These are phyloP conservation scores for Pipistrellus pipistrellus DNA, from an alignment of 2,797 vertebrate species.

Conservation along the genomic window DNA sequence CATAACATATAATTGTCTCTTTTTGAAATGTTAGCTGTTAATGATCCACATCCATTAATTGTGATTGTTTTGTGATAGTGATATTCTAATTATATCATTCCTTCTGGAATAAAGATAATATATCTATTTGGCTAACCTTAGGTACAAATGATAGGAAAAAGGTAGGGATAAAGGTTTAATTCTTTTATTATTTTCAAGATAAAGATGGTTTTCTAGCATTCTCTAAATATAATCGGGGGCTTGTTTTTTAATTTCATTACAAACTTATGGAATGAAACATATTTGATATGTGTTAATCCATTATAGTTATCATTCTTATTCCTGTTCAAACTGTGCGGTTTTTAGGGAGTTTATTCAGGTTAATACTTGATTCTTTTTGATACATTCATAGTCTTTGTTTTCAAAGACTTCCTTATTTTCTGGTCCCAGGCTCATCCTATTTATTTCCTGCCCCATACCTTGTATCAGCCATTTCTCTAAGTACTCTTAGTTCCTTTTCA, in stretches of 20 bases:
- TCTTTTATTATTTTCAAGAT: constrained; percentile 56
- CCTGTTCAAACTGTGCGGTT: background rate
- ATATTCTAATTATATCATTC: constrained; percentile 38
- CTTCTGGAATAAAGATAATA: constrained; percentile 29
- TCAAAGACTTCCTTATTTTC: background rate
- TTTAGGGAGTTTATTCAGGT: constrained; percentile 35
- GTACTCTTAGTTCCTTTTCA: background rate
- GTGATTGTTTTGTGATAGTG: constrained; percentile 31
- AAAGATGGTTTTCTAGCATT: background rate
- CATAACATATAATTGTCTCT: background rate
- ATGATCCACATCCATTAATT: constrained; percentile 4
- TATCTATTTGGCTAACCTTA: background rate
- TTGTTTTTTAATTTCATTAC: constrained; percentile 57
- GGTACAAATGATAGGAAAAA: constrained; percentile 17
- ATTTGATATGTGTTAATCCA: constrained; percentile 46
- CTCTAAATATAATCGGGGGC: background rate
- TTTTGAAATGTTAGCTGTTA: constrained; percentile 51
- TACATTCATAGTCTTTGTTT: background rate
- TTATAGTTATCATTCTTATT: background rate
- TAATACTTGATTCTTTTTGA: constrained; percentile 6
- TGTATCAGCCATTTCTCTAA: constrained; percentile 47
- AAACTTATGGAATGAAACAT: constrained; percentile 48
- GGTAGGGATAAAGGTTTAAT: background rate
- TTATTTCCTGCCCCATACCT: background rate
- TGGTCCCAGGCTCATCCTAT: background rate